Base-by-base conservation (phyloP, 2,797 vertebrate species). In the Chaunax sp. region DNA sequence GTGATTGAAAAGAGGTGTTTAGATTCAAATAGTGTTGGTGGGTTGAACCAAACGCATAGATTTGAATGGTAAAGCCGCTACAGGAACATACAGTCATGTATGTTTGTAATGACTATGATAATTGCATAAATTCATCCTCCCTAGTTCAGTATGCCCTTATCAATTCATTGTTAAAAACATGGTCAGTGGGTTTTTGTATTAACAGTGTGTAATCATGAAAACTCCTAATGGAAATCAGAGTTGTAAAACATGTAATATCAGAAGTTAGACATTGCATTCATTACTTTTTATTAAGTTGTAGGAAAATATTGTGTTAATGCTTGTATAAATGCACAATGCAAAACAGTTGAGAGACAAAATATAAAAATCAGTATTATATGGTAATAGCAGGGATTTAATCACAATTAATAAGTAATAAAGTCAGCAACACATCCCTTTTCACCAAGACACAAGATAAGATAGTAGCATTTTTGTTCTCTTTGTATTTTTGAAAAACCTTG, bases 301-400 rank as follows among this genome's bases (percentile, higher is more conserved):
- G 46, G 19, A 72, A n/a, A 75, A 65, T 57, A 55, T 12, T 72
- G 22, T 80, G 25, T 45, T 75, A 12, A 45, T 70, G 57, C 28
- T 70, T 76, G 51, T 65, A 63, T 28, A 80, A 23, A 56, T 56
- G 74, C 18, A 72, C 51, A 41, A 5, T 57, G 26, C 28, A 61
- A 70, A 81, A 64, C 35, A 66, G 49, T 28, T 71, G 33, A 72
- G 63, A 74, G 55, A 72, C 22, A 50, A 82, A 74, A 63, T 49
- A 55, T 64, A 38, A 66, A 60, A 75, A 80, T 82, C 91, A 93
- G 92, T 93, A 89, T 93, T 93, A 91, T 78, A 66, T 67, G 56
- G 58, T 51, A 71, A 74, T 8, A 61, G n/a, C 64, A 71, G 70
- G 72, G 62, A 64, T 61, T 80, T 62, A 64, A 86, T 85, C 75